phyloP scores from a whole-genome alignment of 1,140 invertebrate species.

The Bombyx mandarina region DNA sequence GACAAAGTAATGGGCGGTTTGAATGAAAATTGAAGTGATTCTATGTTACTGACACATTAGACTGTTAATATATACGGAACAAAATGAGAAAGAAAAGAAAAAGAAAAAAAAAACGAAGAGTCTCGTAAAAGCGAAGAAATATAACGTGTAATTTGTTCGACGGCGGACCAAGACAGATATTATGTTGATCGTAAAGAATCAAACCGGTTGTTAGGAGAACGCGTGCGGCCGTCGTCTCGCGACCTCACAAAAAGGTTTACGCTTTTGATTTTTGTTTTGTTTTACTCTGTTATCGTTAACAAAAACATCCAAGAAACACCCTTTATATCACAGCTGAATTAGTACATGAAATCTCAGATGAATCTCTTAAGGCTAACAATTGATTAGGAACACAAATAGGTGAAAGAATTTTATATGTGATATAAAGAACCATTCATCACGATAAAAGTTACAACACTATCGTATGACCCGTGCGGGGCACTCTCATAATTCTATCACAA shows the following conservation, averaged over 20 bases:
- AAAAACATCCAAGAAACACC: constrained; percentile 20
- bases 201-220: constrained; percentile 54
- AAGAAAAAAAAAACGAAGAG: constrained; percentile 7
- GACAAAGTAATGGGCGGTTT: constrained; percentile 30
- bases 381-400: constrained; percentile 10
- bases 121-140: constrained; percentile 66
- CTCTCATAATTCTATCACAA: constrained; percentile 19
- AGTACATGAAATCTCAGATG: constrained; percentile 32
- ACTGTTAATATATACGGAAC: constrained; percentile 38
- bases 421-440: constrained; percentile 4
- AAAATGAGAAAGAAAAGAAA: constrained; percentile 37
- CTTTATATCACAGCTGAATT: too few relatives aligned
- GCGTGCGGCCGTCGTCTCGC: constrained; percentile 58
- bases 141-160: constrained; percentile 65
- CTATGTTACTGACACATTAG: constrained; percentile 39
- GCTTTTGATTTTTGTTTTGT: constrained; percentile 57
- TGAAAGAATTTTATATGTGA: too few relatives aligned
- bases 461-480: not conserved
- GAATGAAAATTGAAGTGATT: constrained; percentile 40
- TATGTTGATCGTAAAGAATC: constrained; percentile 56
- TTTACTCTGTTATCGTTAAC: constrained; percentile 52
- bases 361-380: constrained; percentile 23
- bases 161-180: constrained; percentile 58
- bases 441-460: constrained; percentile 3
- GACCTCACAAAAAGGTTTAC: constrained; percentile 69